Base-by-base conservation (phyloP, 2,888 invertebrate species). In the Drosophila melanosoma region DNA sequence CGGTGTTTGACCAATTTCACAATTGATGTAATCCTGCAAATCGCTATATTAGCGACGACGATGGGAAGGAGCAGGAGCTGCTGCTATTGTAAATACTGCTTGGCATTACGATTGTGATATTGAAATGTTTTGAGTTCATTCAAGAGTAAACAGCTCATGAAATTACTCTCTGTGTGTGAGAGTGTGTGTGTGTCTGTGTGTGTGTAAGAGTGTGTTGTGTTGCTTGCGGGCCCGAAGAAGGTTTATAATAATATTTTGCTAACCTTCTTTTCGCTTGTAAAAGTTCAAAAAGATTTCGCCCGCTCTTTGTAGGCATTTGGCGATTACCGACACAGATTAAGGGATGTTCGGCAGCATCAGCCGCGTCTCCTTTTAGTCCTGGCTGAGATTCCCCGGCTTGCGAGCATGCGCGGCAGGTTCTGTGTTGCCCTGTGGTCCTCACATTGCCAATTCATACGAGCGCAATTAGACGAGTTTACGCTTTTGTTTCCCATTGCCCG, bases 301-400 rank as follows among this genome's bases (percentile, higher is more conserved):
- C 90, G 88, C 79, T 73, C 72, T 67, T 83, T 81, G 82, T 82
- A 83, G 82, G 84, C 89, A 91, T 92, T 86, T 92, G 91, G 76
- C 90, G 89, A 89, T 91, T 88, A 91, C 91, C 91, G 87, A 90
- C 90, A 90, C 91, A 90, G 93, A 91, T 93, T 93, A 92, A 85
- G 92, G 91, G 90, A 92, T 93, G 92, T 91, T 91, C 83, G 68
- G 60, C 83, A 59, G 64, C 59, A 61, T 40, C 45, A 36, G 45
- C 23, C 15, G 56, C 56, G n/a, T 51, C 57, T 26, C 10, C 42
- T 60, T 45, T 48, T 12, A 49, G 71, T 32, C 35, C 36, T 26
- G 29, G 45, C 51, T 58, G 42, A 48, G 45, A 51, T 40, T 38
- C 57, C 23, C 11, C 82, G 79, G 82, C 82, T 82, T 87, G 74